phyloP scores from a whole-genome alignment of 53 echinoderm and acorn worm genomes.

The Arbacia lixula region DNA sequence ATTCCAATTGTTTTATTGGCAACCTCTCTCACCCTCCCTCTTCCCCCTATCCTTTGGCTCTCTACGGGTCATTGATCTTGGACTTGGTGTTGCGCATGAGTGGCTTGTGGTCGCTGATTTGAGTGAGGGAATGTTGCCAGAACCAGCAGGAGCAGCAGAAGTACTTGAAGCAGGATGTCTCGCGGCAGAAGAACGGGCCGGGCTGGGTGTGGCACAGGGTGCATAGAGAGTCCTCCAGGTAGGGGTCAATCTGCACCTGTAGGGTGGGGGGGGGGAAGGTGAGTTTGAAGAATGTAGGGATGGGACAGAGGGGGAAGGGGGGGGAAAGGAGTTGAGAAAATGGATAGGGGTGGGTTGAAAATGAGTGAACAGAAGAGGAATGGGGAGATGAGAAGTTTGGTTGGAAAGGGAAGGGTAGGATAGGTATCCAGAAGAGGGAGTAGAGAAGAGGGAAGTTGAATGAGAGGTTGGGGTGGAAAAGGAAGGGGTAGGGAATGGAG shows the following conservation, averaged over 20 bases:
- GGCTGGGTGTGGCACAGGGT: slow-evolving; percentile 90
- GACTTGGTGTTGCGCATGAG: slow-evolving; percentile 96
- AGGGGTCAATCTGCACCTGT: slow-evolving; percentile 98
- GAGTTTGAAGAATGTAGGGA: neutral
- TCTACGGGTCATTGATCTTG: slow-evolving; percentile 53
- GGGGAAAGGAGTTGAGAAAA: neutral
- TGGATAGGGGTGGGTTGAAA: no score
- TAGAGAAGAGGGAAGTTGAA: no score
- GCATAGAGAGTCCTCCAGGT: slow-evolving; percentile 93
- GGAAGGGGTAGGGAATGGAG: no score
- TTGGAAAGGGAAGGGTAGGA: no score
- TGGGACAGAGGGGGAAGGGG: neutral
- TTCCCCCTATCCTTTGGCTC: no score
- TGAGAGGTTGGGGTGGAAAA: no score
- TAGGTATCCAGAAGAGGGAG: no score
- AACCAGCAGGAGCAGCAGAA: slow-evolving; percentile 99
- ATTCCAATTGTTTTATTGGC: no score
- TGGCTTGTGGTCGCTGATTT: slow-evolving; percentile 91
- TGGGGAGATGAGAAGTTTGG: no score
- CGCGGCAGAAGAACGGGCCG: slow-evolving; percentile 99
- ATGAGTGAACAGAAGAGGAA: no score
- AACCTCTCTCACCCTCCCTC: no score
- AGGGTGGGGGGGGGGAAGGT: slow-evolving; percentile 5
- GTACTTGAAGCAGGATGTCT: slow-evolving; percentile 95
- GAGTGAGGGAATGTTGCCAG: slow-evolving; percentile 95